Base-by-base conservation (phyloP, 1,140 invertebrate species). In the Psilanteris sp. region DNA sequence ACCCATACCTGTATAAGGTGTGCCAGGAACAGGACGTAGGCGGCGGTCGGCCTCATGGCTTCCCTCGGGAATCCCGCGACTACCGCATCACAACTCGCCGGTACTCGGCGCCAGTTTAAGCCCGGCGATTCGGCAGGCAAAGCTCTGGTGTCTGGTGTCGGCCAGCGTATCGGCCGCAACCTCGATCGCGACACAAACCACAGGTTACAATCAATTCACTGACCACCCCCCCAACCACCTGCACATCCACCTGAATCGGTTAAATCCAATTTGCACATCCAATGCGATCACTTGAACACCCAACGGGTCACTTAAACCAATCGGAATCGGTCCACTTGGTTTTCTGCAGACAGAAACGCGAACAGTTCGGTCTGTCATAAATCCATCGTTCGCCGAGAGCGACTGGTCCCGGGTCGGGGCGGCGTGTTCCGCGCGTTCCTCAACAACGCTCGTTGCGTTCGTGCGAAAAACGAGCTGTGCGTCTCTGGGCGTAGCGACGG, bases 21-120 rank as follows among this genome's bases (percentile, higher is more conserved):
- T 82, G 86, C 85, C 79, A 89, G 84, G 80, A 89, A 85, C 83
- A 89, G 85, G 85, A 88, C 85, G 86, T 87, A 89, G 82, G 85
- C 83, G 84, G 82, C 85, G 84, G 86, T 85, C 85, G 87, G 84
- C 87, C 87, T 88, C 87, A 89, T 89, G 86, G 85, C 87, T 88
- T 87, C 85, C 87, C 85, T 86, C 79, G 83, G 82, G 80, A 82
- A 80, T 83, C 84, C 84, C 81, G 77, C 83, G 79, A 88, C 87
- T 89, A 89, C 87, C 87, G 86, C 87, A 89, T 89, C 87, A 88
- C 86, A 83, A 83, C 81, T 82, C 67, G 77, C 80, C 83, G 78
- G 61, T 52, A 48, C 39, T 61, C 50, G 14, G 46, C 43, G 37
- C 46, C 14, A 27, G 29, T 37, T 16, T 31, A 14, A 26, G 26